Evolutionary conservation across 1,140 invertebrate genomes (phyloP), one percentile per base, ranked within the genome.

Genomic region (Platyscapa corneri): DNA sequence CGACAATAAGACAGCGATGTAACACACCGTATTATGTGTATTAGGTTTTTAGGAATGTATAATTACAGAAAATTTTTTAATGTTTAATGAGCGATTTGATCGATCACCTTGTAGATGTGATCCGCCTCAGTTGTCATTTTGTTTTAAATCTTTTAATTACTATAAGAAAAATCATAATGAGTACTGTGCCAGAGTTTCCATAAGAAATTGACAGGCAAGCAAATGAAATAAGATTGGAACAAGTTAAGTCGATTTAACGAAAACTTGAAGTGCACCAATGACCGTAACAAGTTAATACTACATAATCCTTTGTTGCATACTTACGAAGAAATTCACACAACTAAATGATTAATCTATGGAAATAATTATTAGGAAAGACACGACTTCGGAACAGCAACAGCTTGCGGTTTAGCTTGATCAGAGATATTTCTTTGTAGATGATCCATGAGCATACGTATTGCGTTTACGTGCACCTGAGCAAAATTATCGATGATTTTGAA

Each of bases 321-420:
- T 84, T 84, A 78, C 83, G 39, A 79, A 79, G 39, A 70, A 70
- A 39, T 70, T 72, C 30, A 42, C 42, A 70, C 75, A 72, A 84
- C 76, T 72, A 42, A 53, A 53, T 37, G n/a, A n/a, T 27, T 5
- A 60, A 60, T 60, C 23, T 82, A 49, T 12, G n/a, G 30, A 78
- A 30, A 53, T 70, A 53, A 67, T 30, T 34, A 5, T 72, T 72
- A 56, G 2, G 3, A 56, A 56, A 82, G 2, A 82, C 12, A 53
- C n/a, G 3, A 32, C 30, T 78, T 78, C 30, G 37, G 42, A 37
- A 2, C 49, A 46, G 80, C 32, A 27, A 37, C 16, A 16, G 34
- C n/a, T 56, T 70, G 60, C 64, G 27, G 65, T 49, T 32, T 65
- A 37, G 42, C 23, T 74, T 23, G 74, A 49, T 76, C 3, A 53